Evolutionary conservation across 2,888 invertebrate species (phyloP), one percentile per base, ranked within the genome.

Genomic region (Mactromeris polynyma): DNA sequence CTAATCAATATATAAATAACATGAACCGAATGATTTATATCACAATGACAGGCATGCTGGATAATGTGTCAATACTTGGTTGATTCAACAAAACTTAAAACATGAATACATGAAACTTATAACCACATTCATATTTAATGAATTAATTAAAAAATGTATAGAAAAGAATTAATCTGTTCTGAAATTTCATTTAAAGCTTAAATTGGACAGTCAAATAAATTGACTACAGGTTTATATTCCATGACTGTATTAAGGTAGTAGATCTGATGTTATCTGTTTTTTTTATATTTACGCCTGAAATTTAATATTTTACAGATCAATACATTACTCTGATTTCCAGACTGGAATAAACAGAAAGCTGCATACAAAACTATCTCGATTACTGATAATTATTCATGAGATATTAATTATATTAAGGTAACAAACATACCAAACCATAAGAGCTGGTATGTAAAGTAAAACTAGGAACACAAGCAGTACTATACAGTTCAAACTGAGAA

Each of bases 1-100:
- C 73, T 73, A 73, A 73, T 73, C 73, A 73, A 73, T 73, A 73
- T 19, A 73, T 73, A 73, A 73, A 73, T 73, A 73, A 73, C 36
- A 36, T 73, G 36, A 26, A 73, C 73, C 36, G 33, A 33, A 73
- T 73, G 73, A 73, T 73, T 73, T 73, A 73, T 33, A 33, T 36
- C 33, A 11, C 14, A 73, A 33, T 73, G 33, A 33, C 36, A 36
- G 73, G 36, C 58, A 64, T 26, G 58, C n/a, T 26, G 26, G 58
- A 26, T 26, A 64, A 26, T 64, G 58, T 26, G 58, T 64, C 58
- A 64, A 64, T 64, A 64, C 26, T 9, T 64, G 26, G 26, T 26
- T 26, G 58, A 64, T 64, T 64, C 58, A 64, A 26, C 58, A 64
- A 46, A 46, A 64, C 58, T 26, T 64, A 26, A n/a, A n/a, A 26